A percentile compares a stretch with the other conserved stretches of the same genome.
These are phyloP conservation scores for Halcyon badia DNA, from an alignment of 2,797 vertebrate species.

Conservation along the genomic window DNA sequence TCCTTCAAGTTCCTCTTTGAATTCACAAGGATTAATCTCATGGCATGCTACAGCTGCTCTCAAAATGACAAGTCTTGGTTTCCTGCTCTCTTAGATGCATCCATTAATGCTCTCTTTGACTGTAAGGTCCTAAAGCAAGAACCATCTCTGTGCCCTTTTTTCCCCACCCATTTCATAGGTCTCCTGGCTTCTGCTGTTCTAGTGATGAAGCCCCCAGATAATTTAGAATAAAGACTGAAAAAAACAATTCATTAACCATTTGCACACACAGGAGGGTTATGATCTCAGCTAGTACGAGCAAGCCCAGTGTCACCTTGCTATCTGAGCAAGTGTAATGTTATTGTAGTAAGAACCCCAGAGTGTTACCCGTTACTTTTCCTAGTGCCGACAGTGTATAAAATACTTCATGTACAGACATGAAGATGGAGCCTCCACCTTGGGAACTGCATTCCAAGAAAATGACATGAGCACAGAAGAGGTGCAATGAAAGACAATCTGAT, in stretches of 20 bases:
- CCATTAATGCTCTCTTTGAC: not conserved
- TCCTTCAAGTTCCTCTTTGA: conserved; percentile 9
- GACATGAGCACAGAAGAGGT: not conserved
- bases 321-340: not conserved
- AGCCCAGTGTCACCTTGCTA: not conserved
- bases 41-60: not conserved
- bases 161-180: fast-evolving
- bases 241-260: not conserved
- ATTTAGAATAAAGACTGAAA: not conserved
- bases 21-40: conserved; percentile 24
- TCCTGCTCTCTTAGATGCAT: not conserved
- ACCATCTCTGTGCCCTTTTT: not conserved
- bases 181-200: not conserved
- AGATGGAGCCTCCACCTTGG: not conserved
- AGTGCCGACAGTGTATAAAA: not conserved
- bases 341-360: not conserved
- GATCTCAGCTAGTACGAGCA: not conserved
- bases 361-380: not conserved
- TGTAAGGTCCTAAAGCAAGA: not conserved
- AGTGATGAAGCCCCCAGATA: not conserved
- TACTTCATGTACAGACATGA: not conserved
- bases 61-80: conserved; percentile 8
- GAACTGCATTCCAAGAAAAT: conserved; percentile 38
- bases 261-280: not conserved
- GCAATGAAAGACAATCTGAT: conserved; percentile 8